Conservation (phyloP, 2,888 invertebrate genomes). For the Tetranychus truncatus region DNA sequence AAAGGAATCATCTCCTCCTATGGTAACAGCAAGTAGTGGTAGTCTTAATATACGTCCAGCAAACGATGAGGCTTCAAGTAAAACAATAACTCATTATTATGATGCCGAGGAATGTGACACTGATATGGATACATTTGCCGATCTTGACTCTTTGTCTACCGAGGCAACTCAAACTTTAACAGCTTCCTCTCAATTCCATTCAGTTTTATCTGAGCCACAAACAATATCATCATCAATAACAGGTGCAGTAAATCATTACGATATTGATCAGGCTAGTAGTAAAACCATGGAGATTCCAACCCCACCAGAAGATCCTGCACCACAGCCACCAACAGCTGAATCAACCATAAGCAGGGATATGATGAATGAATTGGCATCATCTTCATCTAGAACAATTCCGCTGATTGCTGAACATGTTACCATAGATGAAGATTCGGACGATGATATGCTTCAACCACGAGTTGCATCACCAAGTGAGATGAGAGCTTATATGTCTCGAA, state of each 20-base stretch:
- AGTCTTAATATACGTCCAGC: background rate
- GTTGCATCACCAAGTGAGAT: background rate
- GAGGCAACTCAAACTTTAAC: background rate
- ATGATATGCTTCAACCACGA: background rate
- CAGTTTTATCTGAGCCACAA: background rate
- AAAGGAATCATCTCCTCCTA: background rate
- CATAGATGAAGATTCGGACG: constrained; percentile 4
- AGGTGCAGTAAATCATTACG: background rate
- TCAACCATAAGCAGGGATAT: background rate
- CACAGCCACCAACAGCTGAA: background rate
- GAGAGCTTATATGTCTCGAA: background rate
- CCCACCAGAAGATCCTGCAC: background rate
- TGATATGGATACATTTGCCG: constrained; percentile 11
- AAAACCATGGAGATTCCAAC: background rate
- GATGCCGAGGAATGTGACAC: constrained; percentile 6
- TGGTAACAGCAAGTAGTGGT: background rate
- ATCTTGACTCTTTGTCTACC: background rate
- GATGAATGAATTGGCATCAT: background rate
- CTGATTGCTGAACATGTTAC: background rate
- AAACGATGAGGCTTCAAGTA: background rate
- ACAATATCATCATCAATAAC: background rate
- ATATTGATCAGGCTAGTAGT: background rate
- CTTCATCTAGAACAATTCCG: background rate
- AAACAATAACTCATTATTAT: background rate
- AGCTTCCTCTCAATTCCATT: constrained; percentile 8